These are phyloP conservation scores for Crypturellus tataupa DNA, from an alignment of 2,797 vertebrate genomes.

Conservation along the genomic window DNA sequence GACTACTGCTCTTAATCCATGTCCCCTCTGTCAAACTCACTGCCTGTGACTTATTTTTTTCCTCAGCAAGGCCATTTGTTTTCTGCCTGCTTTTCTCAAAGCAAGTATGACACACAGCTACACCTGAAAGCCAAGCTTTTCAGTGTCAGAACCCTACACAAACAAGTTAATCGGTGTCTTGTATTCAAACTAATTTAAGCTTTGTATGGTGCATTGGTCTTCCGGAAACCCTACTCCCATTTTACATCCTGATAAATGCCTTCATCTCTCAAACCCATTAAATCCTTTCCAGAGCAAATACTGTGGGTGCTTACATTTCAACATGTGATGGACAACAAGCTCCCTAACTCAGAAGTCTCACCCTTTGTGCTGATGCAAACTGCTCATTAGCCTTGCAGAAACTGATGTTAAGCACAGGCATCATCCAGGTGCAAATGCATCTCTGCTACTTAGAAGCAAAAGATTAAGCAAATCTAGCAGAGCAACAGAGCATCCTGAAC, in stretches of 20 bases:
- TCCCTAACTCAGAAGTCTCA: neutral
- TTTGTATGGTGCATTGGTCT: neutral
- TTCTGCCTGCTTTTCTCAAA: neutral
- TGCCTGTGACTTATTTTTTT: neutral
- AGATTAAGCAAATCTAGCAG: neutral
- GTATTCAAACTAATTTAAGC: neutral
- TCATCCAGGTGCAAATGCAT: neutral
- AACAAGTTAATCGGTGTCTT: neutral
- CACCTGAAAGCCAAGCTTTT: neutral
- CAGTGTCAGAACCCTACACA: neutral
- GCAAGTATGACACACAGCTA: neutral
- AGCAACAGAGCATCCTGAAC: neutral
- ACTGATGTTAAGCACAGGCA: neutral
- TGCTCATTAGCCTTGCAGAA: neutral
- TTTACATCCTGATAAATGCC: neutral
- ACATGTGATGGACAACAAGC: neutral
- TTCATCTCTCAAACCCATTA: neutral
- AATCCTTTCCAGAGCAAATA: conserved; percentile 15
- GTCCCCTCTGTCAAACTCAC: neutral
- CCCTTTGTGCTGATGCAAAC: neutral
- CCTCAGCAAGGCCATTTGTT: neutral
- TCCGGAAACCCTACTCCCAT: neutral
- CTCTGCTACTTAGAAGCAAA: neutral
- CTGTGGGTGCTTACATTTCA: neutral
- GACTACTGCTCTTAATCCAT: neutral